Evolutionary conservation across 2,888 invertebrate genomes (phyloP).

Genomic region (Aphidius colemani): DNA sequence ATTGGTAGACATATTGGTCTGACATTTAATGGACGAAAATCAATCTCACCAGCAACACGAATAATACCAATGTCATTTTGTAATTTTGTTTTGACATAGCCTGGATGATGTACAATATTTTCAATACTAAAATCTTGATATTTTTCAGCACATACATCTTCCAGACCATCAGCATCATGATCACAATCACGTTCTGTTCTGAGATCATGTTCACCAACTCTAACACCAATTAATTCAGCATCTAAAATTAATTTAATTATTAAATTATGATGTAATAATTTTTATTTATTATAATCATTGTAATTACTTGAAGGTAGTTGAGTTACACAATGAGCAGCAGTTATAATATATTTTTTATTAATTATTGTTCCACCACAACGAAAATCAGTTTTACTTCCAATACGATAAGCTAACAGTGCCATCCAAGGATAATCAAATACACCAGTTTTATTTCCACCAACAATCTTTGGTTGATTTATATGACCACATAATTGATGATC

Average conservation of each 20-base stretch:
- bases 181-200: conserved; percentile 61
- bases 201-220: conserved; percentile 69
- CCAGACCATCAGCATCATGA: conserved; percentile 61
- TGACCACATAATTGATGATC: conserved; percentile 64
- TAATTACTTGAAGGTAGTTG: conserved; percentile 45
- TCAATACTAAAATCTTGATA: conserved; percentile 64
- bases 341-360: conserved; percentile 63
- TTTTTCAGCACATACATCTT: conserved; percentile 56
- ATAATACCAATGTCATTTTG: conserved; percentile 69
- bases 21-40: conserved; percentile 61
- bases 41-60: conserved; percentile 61
- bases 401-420: conserved; percentile 70
- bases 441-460: conserved; percentile 67
- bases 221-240: conserved; percentile 59
- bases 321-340: conserved; percentile 66
- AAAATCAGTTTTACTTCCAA: conserved; percentile 42
- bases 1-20: conserved; percentile 64
- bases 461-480: conserved; percentile 64
- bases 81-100: conserved; percentile 61
- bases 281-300: not conserved
- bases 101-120: conserved; percentile 62
- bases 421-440: conserved; percentile 77
- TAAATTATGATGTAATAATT: not conserved
- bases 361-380: conserved; percentile 63
- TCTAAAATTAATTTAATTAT: conserved; percentile 38